phyloP scores from a whole-genome alignment of 2,113 vertebrate species.

The Seriola quinqueradiata region DNA sequence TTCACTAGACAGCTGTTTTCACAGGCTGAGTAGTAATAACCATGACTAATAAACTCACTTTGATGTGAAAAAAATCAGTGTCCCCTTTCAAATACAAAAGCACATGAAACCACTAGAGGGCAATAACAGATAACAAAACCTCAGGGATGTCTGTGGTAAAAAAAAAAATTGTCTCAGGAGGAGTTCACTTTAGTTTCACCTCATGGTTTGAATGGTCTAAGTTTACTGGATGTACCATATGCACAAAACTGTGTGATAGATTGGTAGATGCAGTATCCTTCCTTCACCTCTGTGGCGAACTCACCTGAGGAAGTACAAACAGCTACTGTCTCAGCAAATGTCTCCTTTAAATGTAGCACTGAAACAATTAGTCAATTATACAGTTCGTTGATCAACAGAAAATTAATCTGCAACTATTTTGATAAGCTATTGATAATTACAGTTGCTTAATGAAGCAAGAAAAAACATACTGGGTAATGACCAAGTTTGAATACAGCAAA shows the following conservation, averaged over 20 bases:
- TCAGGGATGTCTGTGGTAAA: background rate
- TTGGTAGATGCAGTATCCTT: too few relatives aligned
- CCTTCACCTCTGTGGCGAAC: too few relatives aligned
- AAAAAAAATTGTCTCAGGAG: background rate
- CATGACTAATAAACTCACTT: background rate
- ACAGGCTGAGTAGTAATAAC: background rate
- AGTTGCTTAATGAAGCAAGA: too few relatives aligned
- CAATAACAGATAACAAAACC: constrained; percentile 31
- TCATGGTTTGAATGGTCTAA: background rate
- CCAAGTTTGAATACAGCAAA: background rate
- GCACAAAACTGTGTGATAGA: background rate
- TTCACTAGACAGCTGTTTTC: background rate
- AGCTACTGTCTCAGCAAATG: background rate
- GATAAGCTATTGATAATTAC: too few relatives aligned
- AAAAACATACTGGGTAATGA: background rate
- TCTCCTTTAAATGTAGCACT: background rate
- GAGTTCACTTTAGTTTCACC: background rate
- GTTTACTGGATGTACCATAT: background rate
- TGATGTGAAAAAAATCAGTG: background rate
- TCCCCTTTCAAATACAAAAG: constrained; percentile 12
- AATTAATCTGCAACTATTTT: too few relatives aligned
- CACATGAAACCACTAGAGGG: constrained; percentile 70
- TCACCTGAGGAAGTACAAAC: background rate
- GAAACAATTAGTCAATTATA: too few relatives aligned
- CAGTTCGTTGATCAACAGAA: too few relatives aligned